Percentiles rank a stretch among this genome's conserved stretches.
Conservation (phyloP, 2,888 invertebrate genomes). For the Clivina fossor region DNA sequence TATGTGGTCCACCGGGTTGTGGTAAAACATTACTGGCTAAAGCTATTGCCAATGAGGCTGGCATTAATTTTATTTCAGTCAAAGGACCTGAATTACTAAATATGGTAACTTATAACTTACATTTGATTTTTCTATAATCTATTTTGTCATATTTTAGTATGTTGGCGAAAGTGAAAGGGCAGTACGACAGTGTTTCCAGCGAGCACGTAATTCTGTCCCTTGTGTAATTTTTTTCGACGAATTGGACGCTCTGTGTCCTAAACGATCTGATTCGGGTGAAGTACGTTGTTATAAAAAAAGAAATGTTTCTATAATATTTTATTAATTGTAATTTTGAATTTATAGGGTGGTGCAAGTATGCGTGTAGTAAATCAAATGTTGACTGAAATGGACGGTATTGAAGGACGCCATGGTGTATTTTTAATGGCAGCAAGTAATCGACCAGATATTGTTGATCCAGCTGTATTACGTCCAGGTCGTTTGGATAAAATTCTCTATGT, state of each 20-base stretch:
- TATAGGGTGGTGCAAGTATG: slow-evolving; percentile 68
- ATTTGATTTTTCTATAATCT: slow-evolving; percentile 16
- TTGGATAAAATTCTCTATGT: slow-evolving; percentile 89
- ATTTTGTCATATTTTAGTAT: slow-evolving; percentile 63
- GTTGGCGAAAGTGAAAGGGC: slow-evolving; percentile 98
- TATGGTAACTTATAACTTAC: slow-evolving; percentile 72
- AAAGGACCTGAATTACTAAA: slow-evolving; percentile 98
- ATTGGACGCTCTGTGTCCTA: slow-evolving; percentile 92
- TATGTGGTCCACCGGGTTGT: slow-evolving; percentile 97
- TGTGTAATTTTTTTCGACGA: slow-evolving; percentile 99
- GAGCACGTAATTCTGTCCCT: slow-evolving; percentile 92
- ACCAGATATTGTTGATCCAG: slow-evolving; percentile 95
- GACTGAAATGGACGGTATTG: slow-evolving; percentile 98
- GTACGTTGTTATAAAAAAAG: slow-evolving; percentile 48
- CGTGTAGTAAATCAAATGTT: slow-evolving; percentile 95
- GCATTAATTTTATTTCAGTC: slow-evolving; percentile 97
- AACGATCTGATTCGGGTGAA: slow-evolving; percentile 75
- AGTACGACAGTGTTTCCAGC: slow-evolving; percentile 92
- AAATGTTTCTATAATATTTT: not conserved
- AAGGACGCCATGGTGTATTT: slow-evolving; percentile 88
- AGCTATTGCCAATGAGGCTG: slow-evolving; percentile 98
- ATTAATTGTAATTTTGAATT: slow-evolving; percentile 15
- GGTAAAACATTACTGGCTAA: slow-evolving; percentile 97
- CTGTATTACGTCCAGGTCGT: slow-evolving; percentile 85
- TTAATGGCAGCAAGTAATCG: slow-evolving; percentile 95